Evolutionary conservation across 2,113 vertebrate genomes (phyloP).

Genomic region (zebrafish (Danio rerio)): GRCz12tu NC_133177.1:63317001-63317500

Average conservation of each 20-base stretch:
- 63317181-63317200: conserved; percentile 85
- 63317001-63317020: too few relatives aligned
- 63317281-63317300: conserved; percentile 71
- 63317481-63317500: too few relatives aligned
- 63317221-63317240: conserved; percentile 87
- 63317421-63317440: too few relatives aligned
- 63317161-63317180: conserved; percentile 87
- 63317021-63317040: too few relatives aligned
- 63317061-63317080: too few relatives aligned
- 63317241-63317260: conserved; percentile 93
- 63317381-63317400: conserved; percentile 90
- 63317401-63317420: conserved; percentile 83
- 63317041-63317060: too few relatives aligned
- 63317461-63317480: too few relatives aligned
- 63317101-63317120: too few relatives aligned
- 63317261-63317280: conserved; percentile 83
- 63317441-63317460: too few relatives aligned
- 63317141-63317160: conserved; percentile 81
- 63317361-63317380: conserved; percentile 91
- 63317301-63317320: conserved; percentile 69
- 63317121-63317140: too few relatives aligned
- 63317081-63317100: too few relatives aligned
- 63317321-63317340: conserved; percentile 83
- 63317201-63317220: conserved; percentile 83
- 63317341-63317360: too few relatives aligned